Evolutionary conservation across 2,888 invertebrate species (phyloP).

Genomic region (Epirrita christyi): DNA sequence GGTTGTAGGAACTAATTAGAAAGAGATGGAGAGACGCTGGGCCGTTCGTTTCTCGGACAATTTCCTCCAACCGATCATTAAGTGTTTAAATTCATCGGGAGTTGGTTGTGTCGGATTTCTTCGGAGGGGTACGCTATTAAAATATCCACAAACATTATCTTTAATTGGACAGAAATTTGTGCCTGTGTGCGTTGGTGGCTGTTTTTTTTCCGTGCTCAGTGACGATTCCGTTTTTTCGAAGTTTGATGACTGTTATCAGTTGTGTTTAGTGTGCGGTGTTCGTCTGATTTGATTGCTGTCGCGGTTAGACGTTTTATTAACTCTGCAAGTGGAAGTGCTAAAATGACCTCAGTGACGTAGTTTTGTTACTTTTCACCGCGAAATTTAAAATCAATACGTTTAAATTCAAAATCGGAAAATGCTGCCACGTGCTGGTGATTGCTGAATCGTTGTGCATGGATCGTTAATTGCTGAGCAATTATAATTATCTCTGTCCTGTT

Average conservation of each 20-base stretch:
- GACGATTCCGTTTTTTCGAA: constrained; percentile 78
- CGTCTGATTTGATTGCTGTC: constrained; percentile 66
- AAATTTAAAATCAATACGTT: constrained; percentile 39
- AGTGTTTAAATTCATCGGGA: constrained; percentile 84
- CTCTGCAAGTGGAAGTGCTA: constrained; percentile 51
- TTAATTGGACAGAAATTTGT: constrained; percentile 84
- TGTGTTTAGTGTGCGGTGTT: constrained; percentile 72
- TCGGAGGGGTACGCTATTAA: constrained; percentile 84
- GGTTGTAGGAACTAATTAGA: constrained; percentile 69
- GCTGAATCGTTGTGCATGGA: constrained; percentile 66
- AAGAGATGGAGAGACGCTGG: constrained; percentile 67
- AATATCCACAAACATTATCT: constrained; percentile 85
- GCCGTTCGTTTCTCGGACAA: constrained; percentile 83
- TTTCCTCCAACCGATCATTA: constrained; percentile 84
- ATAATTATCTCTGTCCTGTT: constrained; percentile 65
- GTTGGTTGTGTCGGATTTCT: constrained; percentile 84
- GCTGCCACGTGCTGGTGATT: constrained; percentile 75
- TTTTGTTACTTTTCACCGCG: constrained; percentile 35
- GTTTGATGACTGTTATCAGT: constrained; percentile 80
- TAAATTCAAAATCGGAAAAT: constrained; percentile 59
- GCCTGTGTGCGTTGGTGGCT: constrained; percentile 75
- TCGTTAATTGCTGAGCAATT: constrained; percentile 71
- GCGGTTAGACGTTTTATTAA: constrained; percentile 45
- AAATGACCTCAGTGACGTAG: constrained; percentile 81
- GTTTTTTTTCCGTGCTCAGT: constrained; percentile 70